Evolutionary conservation across 2,797 vertebrate genomes (phyloP).

Genomic region (Enteromius fasciolatus): DNA sequence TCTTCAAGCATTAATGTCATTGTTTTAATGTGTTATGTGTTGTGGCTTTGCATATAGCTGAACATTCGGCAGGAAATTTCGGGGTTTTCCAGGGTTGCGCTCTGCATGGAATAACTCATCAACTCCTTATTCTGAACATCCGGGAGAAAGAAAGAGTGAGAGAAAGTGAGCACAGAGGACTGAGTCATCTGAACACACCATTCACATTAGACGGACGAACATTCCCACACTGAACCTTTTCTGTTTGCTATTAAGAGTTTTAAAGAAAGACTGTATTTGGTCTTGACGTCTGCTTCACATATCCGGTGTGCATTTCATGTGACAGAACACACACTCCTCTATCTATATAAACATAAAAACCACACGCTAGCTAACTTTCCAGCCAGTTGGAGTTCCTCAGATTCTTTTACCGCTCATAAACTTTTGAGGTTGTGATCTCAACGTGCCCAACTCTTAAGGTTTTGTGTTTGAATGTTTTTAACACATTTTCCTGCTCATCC

Average conservation of each 20-base stretch:
- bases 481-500: slow-evolving; percentile 47
- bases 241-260: slow-evolving; percentile 45
- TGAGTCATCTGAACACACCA: slow-evolving; percentile 55
- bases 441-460: slow-evolving; percentile 31
- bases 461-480: slow-evolving; percentile 38
- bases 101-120: slow-evolving; percentile 65
- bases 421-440: slow-evolving; percentile 29
- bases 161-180: slow-evolving; percentile 34
- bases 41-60: slow-evolving; percentile 22
- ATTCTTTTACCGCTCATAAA: slow-evolving; percentile 39
- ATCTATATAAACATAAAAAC: slow-evolving; percentile 25
- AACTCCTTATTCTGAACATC: slow-evolving; percentile 52
- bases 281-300: slow-evolving; percentile 27
- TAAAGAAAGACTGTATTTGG: slow-evolving; percentile 12
- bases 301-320: slow-evolving; percentile 43
- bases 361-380: slow-evolving; percentile 16
- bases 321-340: slow-evolving; percentile 34
- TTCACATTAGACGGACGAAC: slow-evolving; percentile 35
- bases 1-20: background rate
- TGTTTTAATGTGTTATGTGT: slow-evolving; percentile 23
- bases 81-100: slow-evolving; percentile 77
- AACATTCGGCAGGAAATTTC: slow-evolving; percentile 66
- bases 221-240: slow-evolving; percentile 41
- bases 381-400: slow-evolving; percentile 20
- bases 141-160: slow-evolving; percentile 10